A percentile compares a stretch with the other conserved stretches of the same genome.
These are phyloP conservation scores for Rachycentron canadum DNA, from an alignment of 2,797 vertebrate species.

Conservation along the genomic window DNA sequence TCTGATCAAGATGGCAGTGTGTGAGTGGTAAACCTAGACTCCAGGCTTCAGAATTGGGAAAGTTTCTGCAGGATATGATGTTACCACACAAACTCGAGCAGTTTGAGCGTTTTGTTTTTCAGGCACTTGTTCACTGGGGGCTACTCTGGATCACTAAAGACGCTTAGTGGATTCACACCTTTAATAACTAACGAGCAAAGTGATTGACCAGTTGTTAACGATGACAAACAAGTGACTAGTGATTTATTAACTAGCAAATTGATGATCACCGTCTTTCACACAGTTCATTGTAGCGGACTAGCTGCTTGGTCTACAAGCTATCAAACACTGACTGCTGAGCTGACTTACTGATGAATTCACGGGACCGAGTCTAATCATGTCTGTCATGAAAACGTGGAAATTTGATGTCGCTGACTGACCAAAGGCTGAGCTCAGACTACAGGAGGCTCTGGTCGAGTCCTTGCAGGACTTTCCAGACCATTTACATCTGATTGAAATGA, in stretches of 20 bases:
- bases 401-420: neutral
- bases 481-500: neutral
- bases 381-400: neutral
- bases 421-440: slow-evolving; percentile 40
- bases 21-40: neutral
- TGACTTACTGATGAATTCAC: neutral
- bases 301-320: slow-evolving; percentile 25
- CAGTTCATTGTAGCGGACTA: slow-evolving; percentile 18
- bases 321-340: slow-evolving; percentile 16
- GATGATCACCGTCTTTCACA: slow-evolving; percentile 12
- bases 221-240: slow-evolving; percentile 45
- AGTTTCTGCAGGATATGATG: neutral
- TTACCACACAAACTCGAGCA: slow-evolving; percentile 8
- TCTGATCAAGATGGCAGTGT: slow-evolving; percentile 16
- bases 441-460: neutral
- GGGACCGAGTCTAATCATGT: neutral
- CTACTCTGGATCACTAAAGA: slow-evolving; percentile 14
- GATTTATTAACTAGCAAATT: slow-evolving; percentile 44
- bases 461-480: neutral
- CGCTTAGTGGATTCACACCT: slow-evolving; percentile 6
- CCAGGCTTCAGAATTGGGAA: neutral
- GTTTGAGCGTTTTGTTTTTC: slow-evolving; percentile 1
- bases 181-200: slow-evolving; percentile 18
- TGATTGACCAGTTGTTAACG: slow-evolving; percentile 20
- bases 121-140: slow-evolving; percentile 46